Evolutionary conservation across 2,888 invertebrate genomes (phyloP), one percentile per base, ranked within the genome.

Genomic region (Cheilosia grossa): DNA sequence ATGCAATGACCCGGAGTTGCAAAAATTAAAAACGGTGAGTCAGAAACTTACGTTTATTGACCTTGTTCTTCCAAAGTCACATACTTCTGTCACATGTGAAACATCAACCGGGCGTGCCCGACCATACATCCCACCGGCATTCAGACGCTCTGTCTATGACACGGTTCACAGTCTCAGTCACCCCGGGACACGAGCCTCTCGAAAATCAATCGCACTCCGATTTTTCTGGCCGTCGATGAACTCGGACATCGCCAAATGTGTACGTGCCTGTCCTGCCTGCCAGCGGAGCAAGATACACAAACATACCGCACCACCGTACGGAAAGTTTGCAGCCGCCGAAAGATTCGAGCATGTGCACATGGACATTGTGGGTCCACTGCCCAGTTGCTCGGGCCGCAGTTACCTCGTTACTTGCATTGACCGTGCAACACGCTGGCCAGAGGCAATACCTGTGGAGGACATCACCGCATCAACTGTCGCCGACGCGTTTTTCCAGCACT

Each of bases 311-410:
- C 30, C 58, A 5, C 7, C 27, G 24, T 24, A 5, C 2, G 54
- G 24, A 63, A 44, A 37, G 19, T 66, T 75, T 15, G 9, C 63
- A 30, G 54, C 69, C 1, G 59, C 69, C 13, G 58, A 78, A 17
- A 85, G 87, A 13, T 86, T 93, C 86, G 79, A 87, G 4, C 91
- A 92, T 70, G 88, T 92, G 5, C 91, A 92, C 87, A 88, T 93
- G 9, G 92, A 92, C 87, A 87, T 93, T 5, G 72, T 86, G 4
- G 75, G 59, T 1, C 54, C 69, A 13, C 51, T 85, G 1, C 72
- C 74, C 2, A 30, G 54, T 10, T 83, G 64, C 17, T 88, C 88
- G 13, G 90, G 89, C 13, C 89, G 80, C 67, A 79, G 87, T 74
- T 24, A 24, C 24, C 87, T 89, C 24, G 88, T 92, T 0, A 87